Percentiles rank a stretch among this genome's conserved stretches.
Evolutionary conservation across 2,888 invertebrate species (phyloP).

Genomic region (Cataglyphis rosenhaueri): DNA sequence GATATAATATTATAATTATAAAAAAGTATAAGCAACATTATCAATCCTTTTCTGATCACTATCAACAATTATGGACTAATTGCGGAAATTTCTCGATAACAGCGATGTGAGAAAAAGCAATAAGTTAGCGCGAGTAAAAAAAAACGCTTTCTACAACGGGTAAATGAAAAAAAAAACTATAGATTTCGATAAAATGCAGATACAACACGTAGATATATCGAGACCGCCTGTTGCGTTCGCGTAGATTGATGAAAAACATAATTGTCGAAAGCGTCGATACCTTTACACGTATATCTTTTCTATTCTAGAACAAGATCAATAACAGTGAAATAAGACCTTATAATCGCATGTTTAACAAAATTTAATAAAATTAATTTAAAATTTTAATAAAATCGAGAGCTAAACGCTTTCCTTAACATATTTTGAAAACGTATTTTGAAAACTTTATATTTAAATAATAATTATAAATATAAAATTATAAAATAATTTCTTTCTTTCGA

Average conservation of each 20-base stretch:
- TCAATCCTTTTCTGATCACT: background rate
- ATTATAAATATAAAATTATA: background rate
- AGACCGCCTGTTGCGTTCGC: slow-evolving; percentile 48
- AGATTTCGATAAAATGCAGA: slow-evolving; percentile 48
- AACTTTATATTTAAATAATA: background rate
- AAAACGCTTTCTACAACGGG: slow-evolving; percentile 33
- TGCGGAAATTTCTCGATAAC: slow-evolving; percentile 29
- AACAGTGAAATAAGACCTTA: background rate
- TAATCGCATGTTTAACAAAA: background rate
- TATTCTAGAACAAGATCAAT: slow-evolving; percentile 12
- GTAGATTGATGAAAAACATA: slow-evolving; percentile 68
- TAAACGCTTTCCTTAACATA: background rate
- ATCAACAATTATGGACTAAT: slow-evolving; percentile 24
- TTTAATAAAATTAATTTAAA: background rate
- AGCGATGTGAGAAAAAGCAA: slow-evolving; percentile 32
- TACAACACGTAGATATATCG: slow-evolving; percentile 31
- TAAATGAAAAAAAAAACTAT: slow-evolving; percentile 9
- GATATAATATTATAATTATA: background rate
- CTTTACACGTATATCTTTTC: background rate
- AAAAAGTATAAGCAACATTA: background rate
- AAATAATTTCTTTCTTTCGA: background rate
- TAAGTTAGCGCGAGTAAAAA: slow-evolving; percentile 38
- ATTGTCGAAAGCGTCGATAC: slow-evolving; percentile 58
- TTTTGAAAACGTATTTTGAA: background rate
- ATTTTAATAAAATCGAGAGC: background rate